Base-by-base conservation (phyloP, 2,113 vertebrate species). In the Nycticorax nycticorax region DNA sequence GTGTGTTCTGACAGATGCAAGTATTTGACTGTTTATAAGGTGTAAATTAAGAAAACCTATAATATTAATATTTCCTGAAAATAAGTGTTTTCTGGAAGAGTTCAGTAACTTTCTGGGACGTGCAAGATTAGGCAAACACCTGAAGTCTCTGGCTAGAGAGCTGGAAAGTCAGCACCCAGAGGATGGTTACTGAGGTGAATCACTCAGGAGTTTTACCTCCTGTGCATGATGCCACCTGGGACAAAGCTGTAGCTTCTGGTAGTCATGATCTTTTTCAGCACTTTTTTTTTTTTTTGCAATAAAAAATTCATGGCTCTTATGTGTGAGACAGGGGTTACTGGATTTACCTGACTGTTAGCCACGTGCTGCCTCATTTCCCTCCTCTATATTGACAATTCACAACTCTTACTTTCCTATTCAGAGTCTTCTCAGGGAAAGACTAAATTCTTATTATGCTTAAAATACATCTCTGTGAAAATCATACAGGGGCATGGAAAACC, bases 301-400 rank as follows among this genome's bases (percentile, higher is more conserved):
- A n/a, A 33, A 47, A 6, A 48, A 9, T 41, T 52, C 3, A 5
- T 35, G 14, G 6, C 11, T 3, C 0, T 20, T 48, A 18, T 9
- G 3, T 6, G 20, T 37, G 35, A 66, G 23, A 17, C 3, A 32
- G 17, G 5, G 9, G 2, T 7, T 66, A 50, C 14, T 41, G 33
- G 10, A 27, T 6, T 69, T 62, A 14, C 2, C 5, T 3, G 1
- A 15, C 43, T 39, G 9, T 24, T 59, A 55, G 6, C 3, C 18
- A 27, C 1, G 0, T 32, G 22, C 9, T 43, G 13, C 4, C 12
- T 57, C 10, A 2, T 28, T 39, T 80, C 14, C 14, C 20, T 80
- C 9, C 13, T 76, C 8, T 32, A 27, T 35, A 28, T 4, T 18
- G 15, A 27, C 8, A n/a, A 8, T 15, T 60, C 9, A 66, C 9